Percentiles rank a stretch among this genome's conserved stretches.
These are phyloP conservation scores for Metopolophium dirhodum DNA, from an alignment of 1,140 invertebrate species.

Conservation along the genomic window DNA sequence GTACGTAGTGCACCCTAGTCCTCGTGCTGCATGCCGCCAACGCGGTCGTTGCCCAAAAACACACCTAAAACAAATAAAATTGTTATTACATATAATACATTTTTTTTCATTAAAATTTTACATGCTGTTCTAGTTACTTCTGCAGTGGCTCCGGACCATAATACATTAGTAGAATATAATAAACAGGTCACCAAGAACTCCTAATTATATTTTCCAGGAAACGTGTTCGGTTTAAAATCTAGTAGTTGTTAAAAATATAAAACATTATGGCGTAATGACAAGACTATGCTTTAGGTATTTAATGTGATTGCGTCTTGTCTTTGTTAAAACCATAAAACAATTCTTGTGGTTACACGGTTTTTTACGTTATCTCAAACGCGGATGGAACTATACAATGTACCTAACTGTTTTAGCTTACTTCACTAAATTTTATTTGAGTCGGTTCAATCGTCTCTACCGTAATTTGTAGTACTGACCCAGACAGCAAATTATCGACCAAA, in stretches of 20 bases:
- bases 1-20: background rate
- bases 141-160: background rate
- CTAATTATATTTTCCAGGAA: background rate
- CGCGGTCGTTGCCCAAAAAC: constrained; percentile 14
- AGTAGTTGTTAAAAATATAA: background rate
- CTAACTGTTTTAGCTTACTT: background rate
- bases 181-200: background rate
- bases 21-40: background rate
- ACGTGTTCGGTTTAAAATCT: background rate
- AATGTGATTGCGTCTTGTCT: background rate
- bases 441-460: background rate
- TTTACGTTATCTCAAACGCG: background rate
- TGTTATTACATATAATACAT: background rate
- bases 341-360: background rate
- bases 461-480: background rate
- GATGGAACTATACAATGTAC: background rate
- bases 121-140: background rate
- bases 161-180: background rate
- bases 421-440: background rate
- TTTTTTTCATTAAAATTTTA: background rate
- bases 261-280: background rate
- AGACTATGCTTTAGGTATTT: background rate
- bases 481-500: too few relatives aligned
- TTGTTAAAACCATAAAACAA: background rate
- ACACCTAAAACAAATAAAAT: background rate